Evolutionary conservation across 2,888 invertebrate species (phyloP).

Genomic region (Megastigmus dorsalis): DNA sequence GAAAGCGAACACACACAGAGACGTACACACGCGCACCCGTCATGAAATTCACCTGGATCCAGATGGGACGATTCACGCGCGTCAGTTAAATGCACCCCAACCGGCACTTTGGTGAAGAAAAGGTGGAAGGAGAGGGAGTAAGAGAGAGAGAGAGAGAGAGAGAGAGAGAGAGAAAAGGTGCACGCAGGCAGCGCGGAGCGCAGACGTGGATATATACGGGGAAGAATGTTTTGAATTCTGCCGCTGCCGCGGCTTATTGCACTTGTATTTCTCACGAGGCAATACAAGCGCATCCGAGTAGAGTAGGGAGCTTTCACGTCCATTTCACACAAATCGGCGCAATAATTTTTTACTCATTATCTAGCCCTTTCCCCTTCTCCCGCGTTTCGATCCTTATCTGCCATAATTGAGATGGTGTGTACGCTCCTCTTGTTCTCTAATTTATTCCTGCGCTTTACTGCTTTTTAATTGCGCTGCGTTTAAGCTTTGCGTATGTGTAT

Average conservation of each 20-base stretch:
- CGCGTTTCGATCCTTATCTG: slow-evolving; percentile 12
- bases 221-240: slow-evolving; percentile 10
- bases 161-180: not conserved
- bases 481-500: not conserved
- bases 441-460: not conserved
- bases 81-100: not conserved
- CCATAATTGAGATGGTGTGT: slow-evolving; percentile 8
- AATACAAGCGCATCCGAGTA: not conserved
- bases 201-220: not conserved
- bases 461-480: not conserved
- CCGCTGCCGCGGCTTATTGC: not conserved
- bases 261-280: slow-evolving; percentile 27
- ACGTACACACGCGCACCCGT: no score
- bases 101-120: not conserved
- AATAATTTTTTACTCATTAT: slow-evolving; percentile 31
- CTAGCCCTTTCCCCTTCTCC: no score
- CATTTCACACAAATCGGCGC: not conserved
- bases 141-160: not conserved
- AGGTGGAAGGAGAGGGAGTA: not conserved
- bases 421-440: slow-evolving; percentile 12
- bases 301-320: not conserved
- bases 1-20: no score
- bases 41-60: slow-evolving; percentile 37
- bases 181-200: no score
- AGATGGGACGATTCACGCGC: slow-evolving; percentile 21